phyloP scores from a whole-genome alignment of 2,113 vertebrate genomes.

The Tyto alba region DNA sequence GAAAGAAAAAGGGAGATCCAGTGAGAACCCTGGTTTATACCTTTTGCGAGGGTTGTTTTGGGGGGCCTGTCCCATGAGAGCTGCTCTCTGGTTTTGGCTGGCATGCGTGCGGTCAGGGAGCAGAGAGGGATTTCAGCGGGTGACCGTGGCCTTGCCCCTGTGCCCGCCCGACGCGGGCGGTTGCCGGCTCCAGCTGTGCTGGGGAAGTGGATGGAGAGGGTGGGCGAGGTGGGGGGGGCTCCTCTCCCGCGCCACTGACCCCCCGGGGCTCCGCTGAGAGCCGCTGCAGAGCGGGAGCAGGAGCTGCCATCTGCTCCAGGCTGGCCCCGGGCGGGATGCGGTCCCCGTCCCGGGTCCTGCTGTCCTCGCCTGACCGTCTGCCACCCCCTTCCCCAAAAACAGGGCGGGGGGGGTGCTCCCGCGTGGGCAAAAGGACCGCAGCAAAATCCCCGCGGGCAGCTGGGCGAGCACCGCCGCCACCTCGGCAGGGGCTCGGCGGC shows the following conservation, averaged over 20 bases:
- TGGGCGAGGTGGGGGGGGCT: no score
- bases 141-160: background rate
- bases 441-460: background rate
- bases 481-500: background rate
- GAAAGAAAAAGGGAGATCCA: background rate
- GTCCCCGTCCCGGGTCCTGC: rapidly evolving
- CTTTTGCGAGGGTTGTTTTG: background rate
- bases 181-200: no score
- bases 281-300: no score
- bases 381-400: rapidly evolving
- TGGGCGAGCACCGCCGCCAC: rapidly evolving
- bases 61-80: background rate
- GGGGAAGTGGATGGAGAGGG: background rate
- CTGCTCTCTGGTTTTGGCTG: background rate
- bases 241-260: no score
- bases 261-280: no score
- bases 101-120: rapidly evolving
- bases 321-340: rapidly evolving
- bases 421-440: background rate
- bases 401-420: background rate
- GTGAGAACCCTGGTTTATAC: background rate
- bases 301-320: background rate
- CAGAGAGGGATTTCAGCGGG: background rate
- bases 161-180: rapidly evolving
- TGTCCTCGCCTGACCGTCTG: background rate